Base-by-base conservation (phyloP, 1,140 invertebrate species). In the Trinorchestia longiramus region DNA sequence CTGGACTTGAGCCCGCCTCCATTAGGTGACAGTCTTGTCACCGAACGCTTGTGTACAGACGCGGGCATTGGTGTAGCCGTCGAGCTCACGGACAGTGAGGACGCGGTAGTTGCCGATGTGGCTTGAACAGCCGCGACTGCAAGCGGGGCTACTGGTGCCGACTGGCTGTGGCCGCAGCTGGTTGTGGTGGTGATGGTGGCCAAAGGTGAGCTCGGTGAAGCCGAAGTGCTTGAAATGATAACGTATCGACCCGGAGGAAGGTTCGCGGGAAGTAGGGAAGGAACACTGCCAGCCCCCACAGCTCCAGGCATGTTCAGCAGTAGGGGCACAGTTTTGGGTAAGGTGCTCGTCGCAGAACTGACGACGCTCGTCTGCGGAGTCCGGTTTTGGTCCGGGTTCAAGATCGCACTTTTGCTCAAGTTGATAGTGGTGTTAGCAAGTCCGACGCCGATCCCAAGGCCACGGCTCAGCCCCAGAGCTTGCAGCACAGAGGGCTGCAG, bases 211-310 rank as follows among this genome's bases (percentile, higher is more conserved):
- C 77, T 90, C 11, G 88, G 45, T 96, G 95, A 96, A 36, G 96
- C 95, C n/a, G 95, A 96, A 43, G 96, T 96, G 40, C 96, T 96
- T 40, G 96, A 96, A 45, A 97, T 95, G 92, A 97, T 97, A 88
- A 97, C 96, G 95, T 97, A 97, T 57, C 96, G 95, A 17, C 96
- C 96, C 19, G 96, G 96, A 44, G 96, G 96, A 42, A 97, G 96
- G 40, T 96, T 96, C 19, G 96, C 96, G 57, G 96, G 96, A n/a
- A 97, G 96, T 43, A 97, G 96, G 62, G 96, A 96, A 62, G 96
- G 95, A 43, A 95, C 96, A 43, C 96, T 53, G 17, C 91, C 96
- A 87, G 95, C 41, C 41, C 95, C 95, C 3, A 90, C 87, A 53
- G 96, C 96, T 44, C 95, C 96, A 42, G 95, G 96, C 96, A 97